These are phyloP conservation scores for Tenthredo mesomela DNA, from an alignment of 2,888 invertebrate genomes.

Conservation along the genomic window DNA sequence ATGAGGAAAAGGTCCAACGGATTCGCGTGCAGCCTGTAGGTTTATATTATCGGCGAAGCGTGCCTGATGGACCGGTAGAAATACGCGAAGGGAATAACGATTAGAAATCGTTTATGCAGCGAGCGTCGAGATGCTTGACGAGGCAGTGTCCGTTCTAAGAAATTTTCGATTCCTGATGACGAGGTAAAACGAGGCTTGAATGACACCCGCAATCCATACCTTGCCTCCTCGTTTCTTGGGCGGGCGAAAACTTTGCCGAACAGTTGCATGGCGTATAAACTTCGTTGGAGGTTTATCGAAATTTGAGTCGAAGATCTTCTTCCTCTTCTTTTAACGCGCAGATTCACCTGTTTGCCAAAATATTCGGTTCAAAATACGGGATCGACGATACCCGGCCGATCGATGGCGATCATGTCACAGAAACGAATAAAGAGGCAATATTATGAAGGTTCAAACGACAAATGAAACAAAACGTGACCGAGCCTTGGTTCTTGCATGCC, in stretches of 20 bases:
- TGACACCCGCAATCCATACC: conserved; percentile 32
- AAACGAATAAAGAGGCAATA: neutral
- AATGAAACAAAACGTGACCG: neutral
- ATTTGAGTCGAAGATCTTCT: conserved; percentile 44
- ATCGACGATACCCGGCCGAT: neutral
- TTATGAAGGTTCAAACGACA: neutral
- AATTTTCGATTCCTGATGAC: conserved; percentile 26
- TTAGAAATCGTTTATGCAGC: conserved; percentile 39
- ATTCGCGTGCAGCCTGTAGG: conserved; percentile 11
- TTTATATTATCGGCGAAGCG: conserved; percentile 38
- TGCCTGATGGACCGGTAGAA: conserved; percentile 18
- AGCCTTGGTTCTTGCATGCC: conserved; percentile 28
- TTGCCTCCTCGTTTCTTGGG: neutral
- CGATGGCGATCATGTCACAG: neutral
- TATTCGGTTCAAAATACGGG: neutral
- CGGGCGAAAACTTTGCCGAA: conserved; percentile 8
- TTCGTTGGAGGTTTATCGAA: conserved; percentile 51
- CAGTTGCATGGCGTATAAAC: conserved; percentile 45
- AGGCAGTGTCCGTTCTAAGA: conserved; percentile 38
- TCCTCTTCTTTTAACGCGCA: neutral
- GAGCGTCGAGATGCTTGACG: conserved; percentile 27
- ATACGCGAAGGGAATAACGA: conserved; percentile 18
- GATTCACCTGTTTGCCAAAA: conserved; percentile 4
- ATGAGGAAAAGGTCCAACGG: neutral
- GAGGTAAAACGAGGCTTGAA: conserved; percentile 40